Conservation (phyloP, 2,797 vertebrate genomes). For the Odontamblyopus rebecca region DNA sequence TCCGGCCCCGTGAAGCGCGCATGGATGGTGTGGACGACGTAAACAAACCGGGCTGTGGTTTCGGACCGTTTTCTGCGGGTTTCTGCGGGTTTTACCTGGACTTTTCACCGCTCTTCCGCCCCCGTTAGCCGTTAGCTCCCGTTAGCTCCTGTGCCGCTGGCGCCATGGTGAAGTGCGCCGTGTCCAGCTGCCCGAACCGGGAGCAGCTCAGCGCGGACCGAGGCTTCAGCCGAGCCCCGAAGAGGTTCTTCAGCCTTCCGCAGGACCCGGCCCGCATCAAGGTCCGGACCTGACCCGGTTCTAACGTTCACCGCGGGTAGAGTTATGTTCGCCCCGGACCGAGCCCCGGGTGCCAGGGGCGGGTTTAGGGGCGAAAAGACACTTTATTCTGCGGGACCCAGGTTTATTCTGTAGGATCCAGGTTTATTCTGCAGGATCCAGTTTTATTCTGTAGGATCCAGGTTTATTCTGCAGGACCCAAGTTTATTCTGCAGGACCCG, state of each 20-base stretch:
- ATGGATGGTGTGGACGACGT: conserved; percentile 4
- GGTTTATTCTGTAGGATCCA: no score
- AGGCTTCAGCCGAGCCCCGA: conserved; percentile 40
- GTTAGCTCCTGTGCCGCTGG: neutral
- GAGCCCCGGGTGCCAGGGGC: no score
- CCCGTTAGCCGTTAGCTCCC: neutral
- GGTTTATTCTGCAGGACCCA: no score
- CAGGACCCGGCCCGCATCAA: conserved; percentile 66
- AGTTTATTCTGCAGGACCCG: no score
- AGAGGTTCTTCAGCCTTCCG: conserved; percentile 77
- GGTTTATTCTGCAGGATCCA: no score
- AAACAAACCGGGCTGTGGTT: conserved; percentile 26
- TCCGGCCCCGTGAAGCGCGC: conserved; percentile 21
- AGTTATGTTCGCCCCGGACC: neutral
- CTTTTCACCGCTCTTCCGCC: neutral
- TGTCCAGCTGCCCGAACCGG: conserved; percentile 72
- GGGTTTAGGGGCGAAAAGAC: no score
- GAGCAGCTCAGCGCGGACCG: conserved; percentile 10
- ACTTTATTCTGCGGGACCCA: no score
- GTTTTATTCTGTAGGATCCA: no score
- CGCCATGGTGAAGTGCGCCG: conserved; percentile 76
- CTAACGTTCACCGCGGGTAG: neutral
- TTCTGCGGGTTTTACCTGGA: accelerated
- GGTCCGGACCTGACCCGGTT: conserved; percentile 31
- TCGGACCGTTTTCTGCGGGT: neutral